These are phyloP conservation scores for Zapus hudsonius DNA, from an alignment of 2,113 vertebrate genomes.

Conservation along the genomic window DNA sequence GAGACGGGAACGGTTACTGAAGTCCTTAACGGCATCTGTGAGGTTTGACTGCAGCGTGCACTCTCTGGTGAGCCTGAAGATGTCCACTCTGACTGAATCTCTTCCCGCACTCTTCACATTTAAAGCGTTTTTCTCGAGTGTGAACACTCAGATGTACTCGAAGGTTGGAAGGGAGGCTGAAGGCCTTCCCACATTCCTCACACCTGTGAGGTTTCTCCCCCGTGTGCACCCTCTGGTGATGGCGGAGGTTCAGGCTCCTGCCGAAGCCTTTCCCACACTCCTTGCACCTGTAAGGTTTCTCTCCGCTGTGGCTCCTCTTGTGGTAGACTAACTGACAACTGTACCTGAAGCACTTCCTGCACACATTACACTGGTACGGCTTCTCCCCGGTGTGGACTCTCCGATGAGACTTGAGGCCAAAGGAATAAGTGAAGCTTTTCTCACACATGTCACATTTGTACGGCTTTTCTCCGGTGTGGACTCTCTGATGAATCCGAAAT, in stretches of 20 bases:
- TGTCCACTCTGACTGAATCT: conserved; percentile 62
- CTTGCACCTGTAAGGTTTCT: conserved; percentile 59
- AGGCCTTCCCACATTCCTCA: conserved; percentile 57
- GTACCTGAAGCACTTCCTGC: conserved; percentile 76
- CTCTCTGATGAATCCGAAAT: too few relatives aligned
- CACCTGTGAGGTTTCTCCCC: conserved; percentile 67
- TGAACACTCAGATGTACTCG: conserved; percentile 72
- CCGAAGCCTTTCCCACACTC: conserved; percentile 67
- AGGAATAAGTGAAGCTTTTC: conserved; percentile 73
- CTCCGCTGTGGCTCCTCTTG: conserved; percentile 60
- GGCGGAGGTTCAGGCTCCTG: background rate
- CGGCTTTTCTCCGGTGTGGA: too few relatives aligned
- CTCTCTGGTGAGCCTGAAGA: conserved; percentile 69
- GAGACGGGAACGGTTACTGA: conserved; percentile 50
- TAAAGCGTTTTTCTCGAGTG: conserved; percentile 71
- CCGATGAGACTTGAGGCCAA: conserved; percentile 73
- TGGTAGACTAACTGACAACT: conserved; percentile 75
- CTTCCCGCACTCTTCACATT: conserved; percentile 63
- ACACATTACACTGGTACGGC: conserved; percentile 60
- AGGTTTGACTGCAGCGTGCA: conserved; percentile 71
- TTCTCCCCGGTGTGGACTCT: too few relatives aligned
- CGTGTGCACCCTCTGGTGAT: conserved; percentile 38
- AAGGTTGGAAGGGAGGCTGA: conserved; percentile 54
- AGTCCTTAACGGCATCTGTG: conserved; percentile 73
- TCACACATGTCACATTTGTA: conserved; percentile 69